phyloP scores from a whole-genome alignment of 1,140 invertebrate species.

The Drosophila kanapiae region DNA sequence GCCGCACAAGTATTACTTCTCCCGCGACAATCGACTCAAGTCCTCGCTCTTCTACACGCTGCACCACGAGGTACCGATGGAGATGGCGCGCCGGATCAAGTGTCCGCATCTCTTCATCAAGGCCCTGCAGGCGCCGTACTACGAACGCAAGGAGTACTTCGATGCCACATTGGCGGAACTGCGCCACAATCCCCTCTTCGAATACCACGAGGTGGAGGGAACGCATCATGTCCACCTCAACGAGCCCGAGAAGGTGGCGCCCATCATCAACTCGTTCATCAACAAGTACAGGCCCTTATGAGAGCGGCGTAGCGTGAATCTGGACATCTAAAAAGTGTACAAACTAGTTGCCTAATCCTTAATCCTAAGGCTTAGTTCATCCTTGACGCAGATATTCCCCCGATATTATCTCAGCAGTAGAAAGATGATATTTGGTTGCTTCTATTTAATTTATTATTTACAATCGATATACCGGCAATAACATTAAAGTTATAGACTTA shows the following conservation, averaged over 20 bases:
- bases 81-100: constrained; percentile 86
- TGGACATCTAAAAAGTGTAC: constrained; percentile 16
- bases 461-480: constrained; percentile 73
- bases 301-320: constrained; percentile 6
- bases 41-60: constrained; percentile 85
- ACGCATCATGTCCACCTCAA: constrained; percentile 92
- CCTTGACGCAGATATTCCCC: constrained; percentile 27
- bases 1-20: constrained; percentile 88
- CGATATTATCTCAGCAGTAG: constrained; percentile 30
- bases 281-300: constrained; percentile 85
- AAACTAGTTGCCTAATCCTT: constrained; percentile 13
- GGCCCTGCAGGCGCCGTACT: constrained; percentile 86
- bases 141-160: constrained; percentile 86
- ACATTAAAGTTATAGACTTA: constrained; percentile 70
- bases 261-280: constrained; percentile 87
- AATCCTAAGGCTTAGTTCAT: constrained; percentile 6
- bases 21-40: constrained; percentile 87
- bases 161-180: constrained; percentile 87
- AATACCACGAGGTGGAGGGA: constrained; percentile 88
- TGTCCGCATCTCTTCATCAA: constrained; percentile 88
- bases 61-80: constrained; percentile 85
- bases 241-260: constrained; percentile 87
- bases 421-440: constrained; percentile 40
- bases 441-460: constrained; percentile 81
- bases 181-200: constrained; percentile 87